phyloP scores from a whole-genome alignment of 1,140 invertebrate genomes.

The Drosophila mauritiana region DNA sequence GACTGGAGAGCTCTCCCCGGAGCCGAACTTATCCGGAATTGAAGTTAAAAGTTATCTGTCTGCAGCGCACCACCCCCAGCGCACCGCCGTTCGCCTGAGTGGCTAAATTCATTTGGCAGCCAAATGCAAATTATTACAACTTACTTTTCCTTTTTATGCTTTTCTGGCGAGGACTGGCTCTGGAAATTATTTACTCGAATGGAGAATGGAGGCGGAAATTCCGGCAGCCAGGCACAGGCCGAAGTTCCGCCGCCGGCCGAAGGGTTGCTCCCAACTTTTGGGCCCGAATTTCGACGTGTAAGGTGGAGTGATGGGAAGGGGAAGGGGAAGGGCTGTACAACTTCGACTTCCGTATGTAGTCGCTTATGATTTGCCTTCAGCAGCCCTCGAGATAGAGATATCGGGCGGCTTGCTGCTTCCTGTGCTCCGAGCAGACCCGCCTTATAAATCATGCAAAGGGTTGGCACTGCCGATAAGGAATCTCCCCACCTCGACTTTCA shows the following conservation, averaged over 20 bases:
- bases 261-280: conserved; percentile 54
- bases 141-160: conserved; percentile 69
- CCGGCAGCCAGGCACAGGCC: conserved; percentile 31
- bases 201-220: conserved; percentile 52
- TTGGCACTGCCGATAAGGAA: conserved; percentile 58
- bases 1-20: conserved; percentile 19
- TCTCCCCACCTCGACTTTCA: conserved; percentile 37
- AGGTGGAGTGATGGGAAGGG: neutral
- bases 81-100: conserved; percentile 51
- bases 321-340: conserved; percentile 15
- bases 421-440: conserved; percentile 21
- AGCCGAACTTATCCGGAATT: conserved; percentile 69
- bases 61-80: conserved; percentile 22
- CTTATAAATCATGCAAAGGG: conserved; percentile 67
- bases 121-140: conserved; percentile 83
- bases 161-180: conserved; percentile 24
- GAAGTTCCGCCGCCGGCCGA: conserved; percentile 32
- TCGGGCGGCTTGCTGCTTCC: conserved; percentile 56
- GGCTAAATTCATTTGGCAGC: conserved; percentile 81
- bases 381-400: conserved; percentile 62
- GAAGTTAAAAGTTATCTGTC: conserved; percentile 76
- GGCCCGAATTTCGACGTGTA: conserved; percentile 49
- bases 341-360: conserved; percentile 68
- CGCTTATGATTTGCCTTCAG: conserved; percentile 74
- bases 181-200: conserved; percentile 75